These are phyloP conservation scores for Orchesella flavescens DNA, from an alignment of 2,888 invertebrate genomes.

Conservation along the genomic window DNA sequence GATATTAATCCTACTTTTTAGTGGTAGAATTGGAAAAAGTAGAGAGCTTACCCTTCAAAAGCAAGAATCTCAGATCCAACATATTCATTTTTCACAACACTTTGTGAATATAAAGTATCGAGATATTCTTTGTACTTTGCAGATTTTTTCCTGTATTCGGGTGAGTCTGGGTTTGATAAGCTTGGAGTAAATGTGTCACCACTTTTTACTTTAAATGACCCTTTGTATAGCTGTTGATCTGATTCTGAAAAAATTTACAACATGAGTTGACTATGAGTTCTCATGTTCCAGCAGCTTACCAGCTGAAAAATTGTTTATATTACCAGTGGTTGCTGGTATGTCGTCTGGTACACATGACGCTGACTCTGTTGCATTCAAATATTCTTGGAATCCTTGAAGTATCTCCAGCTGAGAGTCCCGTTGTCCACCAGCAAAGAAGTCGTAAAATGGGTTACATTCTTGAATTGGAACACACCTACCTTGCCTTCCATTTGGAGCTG, in stretches of 20 bases:
- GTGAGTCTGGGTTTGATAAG: slow-evolving; percentile 81
- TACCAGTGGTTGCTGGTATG: neutral
- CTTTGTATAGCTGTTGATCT: slow-evolving; percentile 84
- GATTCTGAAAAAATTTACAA: no score
- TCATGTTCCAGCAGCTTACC: no score
- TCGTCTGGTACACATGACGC: slow-evolving; percentile 3
- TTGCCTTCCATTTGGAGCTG: slow-evolving; percentile 6
- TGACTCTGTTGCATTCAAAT: slow-evolving; percentile 9
- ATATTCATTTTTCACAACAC: slow-evolving; percentile 84
- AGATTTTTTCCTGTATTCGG: slow-evolving; percentile 83
- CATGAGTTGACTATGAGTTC: no score
- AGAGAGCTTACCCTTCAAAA: slow-evolving; percentile 83
- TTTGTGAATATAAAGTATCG: slow-evolving; percentile 83
- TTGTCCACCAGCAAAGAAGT: neutral
- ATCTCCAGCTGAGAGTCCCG: neutral
- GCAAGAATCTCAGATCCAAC: slow-evolving; percentile 87
- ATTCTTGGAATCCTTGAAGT: neutral
- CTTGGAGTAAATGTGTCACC: slow-evolving; percentile 83
- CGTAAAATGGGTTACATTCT: slow-evolving; percentile 19
- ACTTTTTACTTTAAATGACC: slow-evolving; percentile 83
- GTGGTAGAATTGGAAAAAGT: neutral
- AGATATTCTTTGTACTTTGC: slow-evolving; percentile 84
- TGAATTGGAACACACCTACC: slow-evolving; percentile 27
- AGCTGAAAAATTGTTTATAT: neutral
- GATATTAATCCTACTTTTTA: neutral